Conservation (phyloP, 2,113 vertebrate species). For the Lagopus leucura region DNA sequence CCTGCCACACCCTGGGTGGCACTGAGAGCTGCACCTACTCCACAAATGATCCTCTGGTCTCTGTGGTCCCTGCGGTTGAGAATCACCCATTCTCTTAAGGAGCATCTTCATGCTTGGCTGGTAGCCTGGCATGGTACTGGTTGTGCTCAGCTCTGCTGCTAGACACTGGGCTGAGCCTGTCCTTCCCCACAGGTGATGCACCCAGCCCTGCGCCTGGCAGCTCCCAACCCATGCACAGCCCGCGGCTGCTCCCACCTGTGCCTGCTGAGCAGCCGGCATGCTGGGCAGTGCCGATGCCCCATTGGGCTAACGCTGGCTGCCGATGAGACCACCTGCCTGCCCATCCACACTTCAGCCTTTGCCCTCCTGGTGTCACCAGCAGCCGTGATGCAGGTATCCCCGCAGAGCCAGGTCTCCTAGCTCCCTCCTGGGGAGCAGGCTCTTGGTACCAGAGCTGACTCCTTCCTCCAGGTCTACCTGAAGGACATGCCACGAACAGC, state of each 20-base stretch:
- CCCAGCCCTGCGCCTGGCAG: slow-evolving; percentile 73
- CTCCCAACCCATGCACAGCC: slow-evolving; percentile 75
- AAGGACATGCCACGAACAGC: slow-evolving; percentile 65
- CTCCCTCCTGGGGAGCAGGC: fast-evolving
- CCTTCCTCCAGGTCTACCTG: slow-evolving; percentile 81
- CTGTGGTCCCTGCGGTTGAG: background rate
- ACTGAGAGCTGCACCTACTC: background rate
- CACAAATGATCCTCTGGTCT: no score
- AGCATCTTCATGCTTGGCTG: background rate
- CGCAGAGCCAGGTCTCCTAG: fast-evolving
- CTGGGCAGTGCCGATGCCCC: slow-evolving; percentile 85
- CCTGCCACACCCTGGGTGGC: background rate
- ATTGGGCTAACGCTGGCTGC: slow-evolving; percentile 74
- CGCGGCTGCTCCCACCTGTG: slow-evolving; percentile 87
- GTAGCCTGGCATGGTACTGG: background rate
- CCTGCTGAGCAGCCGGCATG: slow-evolving; percentile 76
- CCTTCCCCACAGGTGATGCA: slow-evolving; percentile 73
- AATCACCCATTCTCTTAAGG: background rate
- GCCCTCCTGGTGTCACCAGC: slow-evolving; percentile 77
- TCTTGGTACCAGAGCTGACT: background rate
- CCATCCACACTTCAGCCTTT: slow-evolving; percentile 77
- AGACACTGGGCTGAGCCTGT: background rate
- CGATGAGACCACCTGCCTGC: slow-evolving; percentile 79
- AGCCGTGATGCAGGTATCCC: slow-evolving; percentile 80
- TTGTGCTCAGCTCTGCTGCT: fast-evolving